These are phyloP conservation scores for Poecilia gillii DNA, from an alignment of 2,797 vertebrate species.

Conservation along the genomic window DNA sequence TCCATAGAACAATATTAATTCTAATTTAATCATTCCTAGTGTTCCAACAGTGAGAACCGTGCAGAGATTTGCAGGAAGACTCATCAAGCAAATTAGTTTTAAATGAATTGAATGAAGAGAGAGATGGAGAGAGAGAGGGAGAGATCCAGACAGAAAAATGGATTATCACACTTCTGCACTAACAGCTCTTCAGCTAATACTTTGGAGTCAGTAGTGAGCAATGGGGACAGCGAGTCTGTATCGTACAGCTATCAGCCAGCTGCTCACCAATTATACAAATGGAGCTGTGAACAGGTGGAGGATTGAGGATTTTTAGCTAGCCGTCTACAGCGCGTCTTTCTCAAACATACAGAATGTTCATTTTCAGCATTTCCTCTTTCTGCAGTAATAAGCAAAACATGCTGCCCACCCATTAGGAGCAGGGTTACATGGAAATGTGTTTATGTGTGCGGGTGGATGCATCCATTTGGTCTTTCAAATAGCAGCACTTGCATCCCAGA, in stretches of 20 bases:
- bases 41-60: constrained; percentile 32
- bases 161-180: constrained; percentile 42
- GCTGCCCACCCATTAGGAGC: constrained; percentile 3
- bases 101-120: constrained; percentile 43
- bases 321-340: constrained; percentile 28
- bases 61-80: constrained; percentile 35
- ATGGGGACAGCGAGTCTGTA: constrained; percentile 30
- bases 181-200: constrained; percentile 48
- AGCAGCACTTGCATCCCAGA: constrained; percentile 52
- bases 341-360: constrained; percentile 29
- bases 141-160: constrained; percentile 20
- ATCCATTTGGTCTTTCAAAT: constrained; percentile 25
- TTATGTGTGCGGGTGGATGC: neutral
- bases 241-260: constrained; percentile 57
- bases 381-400: constrained; percentile 14
- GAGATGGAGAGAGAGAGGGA: constrained; percentile 14
- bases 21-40: constrained; percentile 43
- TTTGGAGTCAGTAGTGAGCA: constrained; percentile 43
- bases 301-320: constrained; percentile 38
- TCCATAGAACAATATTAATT: constrained; percentile 37
- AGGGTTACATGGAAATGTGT: neutral
- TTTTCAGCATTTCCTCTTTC: constrained; percentile 11
- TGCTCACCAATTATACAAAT: constrained; percentile 67
- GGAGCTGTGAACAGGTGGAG: constrained; percentile 65
- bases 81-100: constrained; percentile 49